Base-by-base conservation (phyloP, 2,113 vertebrate genomes). In the Chlamydotis undulata region DNA sequence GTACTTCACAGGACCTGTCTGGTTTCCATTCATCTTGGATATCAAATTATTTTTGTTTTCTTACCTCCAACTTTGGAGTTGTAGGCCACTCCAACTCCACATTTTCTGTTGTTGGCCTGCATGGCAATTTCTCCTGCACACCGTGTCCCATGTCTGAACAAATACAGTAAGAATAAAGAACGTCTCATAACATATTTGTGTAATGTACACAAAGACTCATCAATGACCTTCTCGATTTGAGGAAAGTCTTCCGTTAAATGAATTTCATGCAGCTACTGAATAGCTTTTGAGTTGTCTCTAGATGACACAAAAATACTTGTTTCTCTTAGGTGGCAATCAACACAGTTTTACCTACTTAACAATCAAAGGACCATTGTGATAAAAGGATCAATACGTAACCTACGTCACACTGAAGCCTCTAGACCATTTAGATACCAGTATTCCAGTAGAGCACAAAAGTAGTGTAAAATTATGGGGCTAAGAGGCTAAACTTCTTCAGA, bases 121-220 rank as follows among this genome's bases (percentile, higher is more conserved):
- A 99, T 99, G 35, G 99, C 99, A 75, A 99, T 99, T 97, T 99
- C 99, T 80, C 99, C 99, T 52, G 99, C 99, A 97, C 99, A 99
- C 63, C 99, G 98, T 28, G 99, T 99, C 28, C 99, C 99, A 47
- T 99, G 99, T 92, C 99, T 99, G 82, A 63, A 73, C 83, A 94
- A 95, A 94, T 24, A 93, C 2, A 75, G 25, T 29, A 59, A 77
- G 43, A 78, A 83, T 21, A 87, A 92, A 63, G 10, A 37, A 26
- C 10, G 49, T 6, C 26, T 77, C 18, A 6, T n/a, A 52, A 52
- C 37, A 37, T 19, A 37, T 82, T 39, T 12, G 12, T 45, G 6
- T 49, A 49, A 37, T 4, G 19, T 47, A 61, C 47, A 76, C 31
- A 77, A 52, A 41, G 29, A 26, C 15, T 92, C 9, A 1, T 37